Percentiles rank a stretch among this genome's conserved stretches.
phyloP scores from a whole-genome alignment of 1,140 invertebrate genomes.

The Phortica variegata region DNA sequence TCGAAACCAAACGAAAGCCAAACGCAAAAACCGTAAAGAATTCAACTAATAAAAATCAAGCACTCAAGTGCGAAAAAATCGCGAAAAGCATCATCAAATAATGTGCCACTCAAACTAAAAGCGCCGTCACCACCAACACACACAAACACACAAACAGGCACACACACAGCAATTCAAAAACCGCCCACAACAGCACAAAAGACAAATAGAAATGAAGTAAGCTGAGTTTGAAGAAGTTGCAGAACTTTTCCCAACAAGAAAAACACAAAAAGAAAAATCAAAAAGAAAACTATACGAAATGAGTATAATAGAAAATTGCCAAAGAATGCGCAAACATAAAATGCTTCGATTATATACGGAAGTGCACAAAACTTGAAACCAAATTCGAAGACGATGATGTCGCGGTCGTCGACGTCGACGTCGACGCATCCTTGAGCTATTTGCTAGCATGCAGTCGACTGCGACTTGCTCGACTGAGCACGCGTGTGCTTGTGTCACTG shows the following conservation, averaged over 20 bases:
- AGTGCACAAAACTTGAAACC: too few relatives aligned
- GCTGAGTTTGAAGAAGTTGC: too few relatives aligned
- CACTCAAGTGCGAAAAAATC: slow-evolving; percentile 57
- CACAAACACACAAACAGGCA: neutral
- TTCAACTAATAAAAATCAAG: slow-evolving; percentile 57
- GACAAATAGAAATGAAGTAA: too few relatives aligned
- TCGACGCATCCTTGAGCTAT: too few relatives aligned
- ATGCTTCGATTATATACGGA: too few relatives aligned
- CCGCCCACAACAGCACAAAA: neutral
- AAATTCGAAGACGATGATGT: too few relatives aligned
- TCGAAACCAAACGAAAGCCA: too few relatives aligned
- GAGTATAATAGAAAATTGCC: slow-evolving; percentile 25
- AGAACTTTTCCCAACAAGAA: neutral
- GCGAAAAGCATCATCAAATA: slow-evolving; percentile 55
- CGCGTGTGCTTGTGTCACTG: too few relatives aligned
- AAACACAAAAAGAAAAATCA: slow-evolving; percentile 41
- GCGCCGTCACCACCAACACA: slow-evolving; percentile 19
- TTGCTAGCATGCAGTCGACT: too few relatives aligned
- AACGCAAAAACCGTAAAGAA: slow-evolving; percentile 48
- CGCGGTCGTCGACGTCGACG: too few relatives aligned
- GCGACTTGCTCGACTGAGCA: too few relatives aligned
- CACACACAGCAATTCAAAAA: too few relatives aligned
- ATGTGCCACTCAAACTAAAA: slow-evolving; percentile 49
- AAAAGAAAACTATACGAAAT: slow-evolving; percentile 38
- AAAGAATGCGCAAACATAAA: slow-evolving; percentile 18